Evolutionary conservation across 2,797 vertebrate genomes (phyloP).

Genomic region (Tragopan temminckii): DNA sequence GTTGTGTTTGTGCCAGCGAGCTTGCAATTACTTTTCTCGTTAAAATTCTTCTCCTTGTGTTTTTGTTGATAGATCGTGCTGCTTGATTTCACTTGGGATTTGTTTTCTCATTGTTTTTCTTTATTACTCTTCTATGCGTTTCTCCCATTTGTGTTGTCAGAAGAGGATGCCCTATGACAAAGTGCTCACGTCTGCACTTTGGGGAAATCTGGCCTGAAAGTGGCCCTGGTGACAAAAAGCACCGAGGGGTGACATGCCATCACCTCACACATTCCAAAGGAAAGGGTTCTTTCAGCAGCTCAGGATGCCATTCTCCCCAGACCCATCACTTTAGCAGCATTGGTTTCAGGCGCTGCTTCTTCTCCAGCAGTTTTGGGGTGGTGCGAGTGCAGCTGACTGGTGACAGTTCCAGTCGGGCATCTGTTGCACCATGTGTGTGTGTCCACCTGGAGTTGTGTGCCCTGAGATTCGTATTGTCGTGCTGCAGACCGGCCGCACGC

Average conservation of each 20-base stretch:
- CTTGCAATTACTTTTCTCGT: not conserved
- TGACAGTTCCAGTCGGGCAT: not conserved
- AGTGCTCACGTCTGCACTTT: constrained; percentile 87
- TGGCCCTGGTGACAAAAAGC: constrained; percentile 28
- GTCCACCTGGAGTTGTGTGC: constrained; percentile 6
- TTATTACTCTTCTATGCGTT: constrained; percentile 76
- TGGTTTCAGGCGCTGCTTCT: not conserved
- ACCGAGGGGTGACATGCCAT: not conserved
- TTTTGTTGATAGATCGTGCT: constrained; percentile 15
- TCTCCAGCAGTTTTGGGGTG: not conserved
- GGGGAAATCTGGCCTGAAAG: constrained; percentile 31
- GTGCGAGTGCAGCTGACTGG: constrained; percentile 23
- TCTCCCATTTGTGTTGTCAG: constrained; percentile 87
- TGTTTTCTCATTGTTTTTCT: constrained; percentile 68
- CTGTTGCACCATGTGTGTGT: constrained; percentile 18
- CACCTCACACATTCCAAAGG: constrained; percentile 42
- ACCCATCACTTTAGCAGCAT: not conserved
- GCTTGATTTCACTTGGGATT: constrained; percentile 76
- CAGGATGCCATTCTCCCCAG: not conserved
- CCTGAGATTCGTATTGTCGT: not conserved
- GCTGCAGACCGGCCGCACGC: not conserved
- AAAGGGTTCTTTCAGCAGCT: constrained; percentile 26
- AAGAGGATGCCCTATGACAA: constrained; percentile 95
- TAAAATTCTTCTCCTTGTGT: constrained; percentile 38
- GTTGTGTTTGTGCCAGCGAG: not conserved